These are phyloP conservation scores for Bombus pascuorum DNA, from an alignment of 1,140 invertebrate genomes.

Conservation along the genomic window DNA sequence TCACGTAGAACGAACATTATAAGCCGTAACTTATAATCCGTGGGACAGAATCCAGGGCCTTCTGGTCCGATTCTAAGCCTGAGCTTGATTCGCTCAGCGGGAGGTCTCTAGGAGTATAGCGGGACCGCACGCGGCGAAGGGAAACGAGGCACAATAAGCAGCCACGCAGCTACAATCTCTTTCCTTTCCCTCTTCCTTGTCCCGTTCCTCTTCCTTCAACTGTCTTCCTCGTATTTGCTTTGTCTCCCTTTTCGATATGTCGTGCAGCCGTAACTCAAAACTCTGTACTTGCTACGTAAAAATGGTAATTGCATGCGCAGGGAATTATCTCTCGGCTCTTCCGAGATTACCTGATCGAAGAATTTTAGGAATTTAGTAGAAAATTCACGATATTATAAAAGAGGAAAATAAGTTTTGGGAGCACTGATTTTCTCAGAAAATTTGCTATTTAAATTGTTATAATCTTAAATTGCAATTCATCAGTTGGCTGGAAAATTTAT, in stretches of 20 bases:
- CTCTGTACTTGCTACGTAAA: background rate
- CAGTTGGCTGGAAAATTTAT: too few relatives aligned
- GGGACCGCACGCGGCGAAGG: slow-evolving; percentile 73
- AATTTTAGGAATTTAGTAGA: too few relatives aligned
- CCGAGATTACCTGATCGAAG: too few relatives aligned
- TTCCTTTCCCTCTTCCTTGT: slow-evolving; percentile 42
- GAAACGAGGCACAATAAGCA: slow-evolving; percentile 69
- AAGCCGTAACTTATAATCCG: slow-evolving; percentile 68
- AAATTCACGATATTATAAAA: too few relatives aligned
- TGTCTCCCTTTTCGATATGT: slow-evolving; percentile 38
- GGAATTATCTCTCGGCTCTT: background rate
- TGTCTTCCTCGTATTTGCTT: slow-evolving; percentile 36
- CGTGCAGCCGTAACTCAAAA: slow-evolving; percentile 39
- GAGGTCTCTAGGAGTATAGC: slow-evolving; percentile 61
- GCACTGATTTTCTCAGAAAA: too few relatives aligned
- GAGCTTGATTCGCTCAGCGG: slow-evolving; percentile 61
- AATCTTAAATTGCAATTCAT: too few relatives aligned
- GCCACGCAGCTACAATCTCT: slow-evolving; percentile 31
- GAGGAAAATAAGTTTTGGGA: too few relatives aligned
- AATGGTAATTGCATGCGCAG: background rate
- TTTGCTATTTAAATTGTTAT: too few relatives aligned
- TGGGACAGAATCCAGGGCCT: slow-evolving; percentile 70
- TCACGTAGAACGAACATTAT: slow-evolving; percentile 25
- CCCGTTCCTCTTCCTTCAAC: slow-evolving; percentile 38
- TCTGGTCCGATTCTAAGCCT: slow-evolving; percentile 64